A percentile compares a stretch with the other conserved stretches of the same genome.
Conservation (phyloP, 2,888 invertebrate genomes). For the Galerucella calmariensis region DNA sequence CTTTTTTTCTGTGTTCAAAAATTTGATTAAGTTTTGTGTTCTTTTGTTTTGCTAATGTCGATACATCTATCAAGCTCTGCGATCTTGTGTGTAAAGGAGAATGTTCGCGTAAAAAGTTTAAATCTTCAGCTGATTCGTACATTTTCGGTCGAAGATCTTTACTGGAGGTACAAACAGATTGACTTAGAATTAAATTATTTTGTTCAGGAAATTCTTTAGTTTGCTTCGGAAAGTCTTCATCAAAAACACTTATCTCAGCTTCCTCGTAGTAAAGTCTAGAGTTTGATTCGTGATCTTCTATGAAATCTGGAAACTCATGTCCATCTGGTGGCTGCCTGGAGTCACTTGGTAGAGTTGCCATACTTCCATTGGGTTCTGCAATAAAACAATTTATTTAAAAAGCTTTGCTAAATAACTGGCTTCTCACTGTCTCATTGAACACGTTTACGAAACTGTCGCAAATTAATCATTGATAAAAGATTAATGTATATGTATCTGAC, state of each 20-base stretch:
- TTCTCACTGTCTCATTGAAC: conserved; percentile 11
- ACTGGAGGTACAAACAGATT: conserved; percentile 52
- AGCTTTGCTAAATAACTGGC: neutral
- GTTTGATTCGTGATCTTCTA: conserved; percentile 65
- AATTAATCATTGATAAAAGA: conserved; percentile 16
- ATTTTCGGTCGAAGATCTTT: conserved; percentile 51
- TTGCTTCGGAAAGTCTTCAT: conserved; percentile 23
- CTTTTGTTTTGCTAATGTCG: conserved; percentile 53
- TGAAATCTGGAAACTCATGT: conserved; percentile 81
- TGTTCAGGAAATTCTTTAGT: conserved; percentile 38
- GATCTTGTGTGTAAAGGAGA: conserved; percentile 63
- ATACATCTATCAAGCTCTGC: conserved; percentile 67
- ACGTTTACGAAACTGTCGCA: conserved; percentile 13
- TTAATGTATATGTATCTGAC: conserved; percentile 16
- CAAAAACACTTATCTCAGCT: conserved; percentile 12
- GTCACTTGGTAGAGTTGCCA: conserved; percentile 70
- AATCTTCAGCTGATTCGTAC: conserved; percentile 48
- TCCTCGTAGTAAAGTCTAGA: conserved; percentile 38
- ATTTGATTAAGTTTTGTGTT: conserved; percentile 74
- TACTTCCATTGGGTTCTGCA: conserved; percentile 63
- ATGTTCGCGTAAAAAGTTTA: conserved; percentile 45
- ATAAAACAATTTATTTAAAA: conserved; percentile 29
- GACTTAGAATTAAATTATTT: conserved; percentile 34
- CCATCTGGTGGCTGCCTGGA: conserved; percentile 85
- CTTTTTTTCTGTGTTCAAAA: conserved; percentile 83